A percentile compares a stretch with the other conserved stretches of the same genome.
Conservation (phyloP, 2,888 invertebrate species). For the Dusona sp. region DNA sequence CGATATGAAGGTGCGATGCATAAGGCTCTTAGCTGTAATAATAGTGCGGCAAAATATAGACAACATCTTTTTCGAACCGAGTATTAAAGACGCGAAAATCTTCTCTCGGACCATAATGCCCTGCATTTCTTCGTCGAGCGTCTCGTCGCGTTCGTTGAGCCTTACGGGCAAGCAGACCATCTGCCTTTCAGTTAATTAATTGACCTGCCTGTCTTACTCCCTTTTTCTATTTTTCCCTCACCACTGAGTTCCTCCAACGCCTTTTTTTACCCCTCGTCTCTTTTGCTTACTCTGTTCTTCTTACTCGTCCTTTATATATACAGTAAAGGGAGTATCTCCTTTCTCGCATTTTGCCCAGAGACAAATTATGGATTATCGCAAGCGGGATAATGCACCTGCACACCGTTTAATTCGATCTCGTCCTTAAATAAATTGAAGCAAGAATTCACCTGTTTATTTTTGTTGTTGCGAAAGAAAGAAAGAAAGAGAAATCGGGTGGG, state of each 20-base stretch:
- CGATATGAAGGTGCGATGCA: neutral
- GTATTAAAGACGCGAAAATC: neutral
- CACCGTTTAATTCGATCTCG: slow-evolving; percentile 36
- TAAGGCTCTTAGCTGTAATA: neutral
- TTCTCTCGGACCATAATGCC: slow-evolving; percentile 27
- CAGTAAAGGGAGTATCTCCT: slow-evolving; percentile 5
- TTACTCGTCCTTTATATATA: slow-evolving; percentile 23
- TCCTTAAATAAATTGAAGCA: slow-evolving; percentile 46
- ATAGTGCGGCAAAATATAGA: neutral
- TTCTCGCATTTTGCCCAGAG: slow-evolving; percentile 1
- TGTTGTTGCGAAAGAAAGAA: neutral
- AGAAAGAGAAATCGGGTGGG: neutral
- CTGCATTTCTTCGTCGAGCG: slow-evolving; percentile 43
- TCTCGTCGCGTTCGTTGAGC: slow-evolving; percentile 41
- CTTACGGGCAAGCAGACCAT: slow-evolving; percentile 69
- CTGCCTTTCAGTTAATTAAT: slow-evolving; percentile 77
- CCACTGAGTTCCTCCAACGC: slow-evolving; percentile 55
- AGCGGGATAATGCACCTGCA: slow-evolving; percentile 24
- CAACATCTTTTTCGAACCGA: neutral
- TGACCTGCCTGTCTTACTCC: slow-evolving; percentile 72
- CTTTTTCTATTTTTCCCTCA: slow-evolving; percentile 68
- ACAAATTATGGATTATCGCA: slow-evolving; percentile 20
- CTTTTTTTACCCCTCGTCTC: slow-evolving; percentile 65
- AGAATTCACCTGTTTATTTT: neutral
- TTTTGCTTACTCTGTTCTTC: slow-evolving; percentile 17